A percentile compares a stretch with the other conserved stretches of the same genome.
These are phyloP conservation scores for Drosophila quinaria DNA, from an alignment of 2,888 invertebrate species.

Conservation along the genomic window DNA sequence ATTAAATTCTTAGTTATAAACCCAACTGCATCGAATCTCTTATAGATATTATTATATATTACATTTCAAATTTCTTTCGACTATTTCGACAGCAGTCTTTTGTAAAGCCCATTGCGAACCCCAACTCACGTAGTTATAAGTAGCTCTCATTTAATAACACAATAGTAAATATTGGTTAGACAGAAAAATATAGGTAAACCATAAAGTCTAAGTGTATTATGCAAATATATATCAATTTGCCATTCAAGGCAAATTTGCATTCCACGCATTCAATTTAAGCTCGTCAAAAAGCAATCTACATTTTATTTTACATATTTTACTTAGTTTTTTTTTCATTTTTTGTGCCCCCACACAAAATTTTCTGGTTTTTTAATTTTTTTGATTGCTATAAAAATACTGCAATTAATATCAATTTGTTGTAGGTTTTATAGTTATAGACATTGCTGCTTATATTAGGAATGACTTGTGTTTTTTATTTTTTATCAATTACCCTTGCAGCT, in stretches of 20 bases:
- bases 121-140: constrained; percentile 35
- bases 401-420: constrained; percentile 44
- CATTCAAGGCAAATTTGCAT: constrained; percentile 25
- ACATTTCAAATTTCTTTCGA: constrained; percentile 41
- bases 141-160: constrained; percentile 21
- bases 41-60: constrained; percentile 19
- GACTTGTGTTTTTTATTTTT: constrained; percentile 10
- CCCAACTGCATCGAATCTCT: constrained; percentile 16
- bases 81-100: constrained; percentile 54
- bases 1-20: constrained; percentile 5
- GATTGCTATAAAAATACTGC: constrained; percentile 65
- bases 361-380: neutral
- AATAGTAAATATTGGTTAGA: constrained; percentile 27
- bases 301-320: neutral
- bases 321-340: constrained; percentile 12
- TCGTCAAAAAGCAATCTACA: constrained; percentile 58
- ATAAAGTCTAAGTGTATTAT: constrained; percentile 18
- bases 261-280: constrained; percentile 53
- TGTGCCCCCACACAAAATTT: constrained; percentile 51
- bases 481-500: constrained; percentile 23
- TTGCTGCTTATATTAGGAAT: constrained; percentile 56
- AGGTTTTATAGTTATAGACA: constrained; percentile 46
- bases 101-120: constrained; percentile 24
- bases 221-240: constrained; percentile 50
- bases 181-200: neutral